These are phyloP conservation scores for Aulostomus chinensis DNA, from an alignment of 2,797 vertebrate species.

Conservation along the genomic window DNA sequence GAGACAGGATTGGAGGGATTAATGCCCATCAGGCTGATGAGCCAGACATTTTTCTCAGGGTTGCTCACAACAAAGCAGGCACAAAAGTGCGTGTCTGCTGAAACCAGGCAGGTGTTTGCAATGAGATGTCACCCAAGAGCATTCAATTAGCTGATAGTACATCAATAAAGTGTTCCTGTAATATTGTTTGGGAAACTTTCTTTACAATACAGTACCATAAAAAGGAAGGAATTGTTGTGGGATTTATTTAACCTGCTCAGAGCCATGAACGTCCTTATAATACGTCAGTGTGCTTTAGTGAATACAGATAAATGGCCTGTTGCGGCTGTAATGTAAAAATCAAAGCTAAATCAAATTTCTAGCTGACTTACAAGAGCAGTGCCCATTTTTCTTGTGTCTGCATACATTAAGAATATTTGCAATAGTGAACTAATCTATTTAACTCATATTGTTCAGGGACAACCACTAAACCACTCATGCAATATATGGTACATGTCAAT, in stretches of 20 bases:
- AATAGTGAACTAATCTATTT: slow-evolving; percentile 45
- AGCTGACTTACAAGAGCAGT: slow-evolving; percentile 2
- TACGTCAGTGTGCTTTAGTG: slow-evolving; percentile 4
- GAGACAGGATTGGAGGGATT: too few species aligned
- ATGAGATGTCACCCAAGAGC: too few species aligned
- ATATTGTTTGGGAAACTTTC: not conserved
- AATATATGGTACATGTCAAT: slow-evolving; percentile 41
- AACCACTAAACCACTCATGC: slow-evolving; percentile 32
- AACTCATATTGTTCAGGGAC: slow-evolving; percentile 44
- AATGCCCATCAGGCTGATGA: too few species aligned
- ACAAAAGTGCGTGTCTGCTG: not conserved
- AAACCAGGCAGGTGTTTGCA: not conserved
- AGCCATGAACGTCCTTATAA: too few species aligned
- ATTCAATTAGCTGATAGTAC: not conserved
- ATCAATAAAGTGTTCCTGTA: not conserved
- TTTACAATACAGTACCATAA: too few species aligned
- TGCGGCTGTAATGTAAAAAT: slow-evolving; percentile 11
- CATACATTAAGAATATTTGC: slow-evolving; percentile 26
- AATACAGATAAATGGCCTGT: slow-evolving; percentile 11
- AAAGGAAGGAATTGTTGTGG: too few species aligned
- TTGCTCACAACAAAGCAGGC: not conserved
- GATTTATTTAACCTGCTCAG: too few species aligned
- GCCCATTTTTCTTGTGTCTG: too few species aligned
- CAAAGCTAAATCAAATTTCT: slow-evolving; percentile 14
- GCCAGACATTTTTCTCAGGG: not conserved